These are phyloP conservation scores for Bovichtus diacanthus DNA, from an alignment of 2,797 vertebrate genomes.

Conservation along the genomic window DNA sequence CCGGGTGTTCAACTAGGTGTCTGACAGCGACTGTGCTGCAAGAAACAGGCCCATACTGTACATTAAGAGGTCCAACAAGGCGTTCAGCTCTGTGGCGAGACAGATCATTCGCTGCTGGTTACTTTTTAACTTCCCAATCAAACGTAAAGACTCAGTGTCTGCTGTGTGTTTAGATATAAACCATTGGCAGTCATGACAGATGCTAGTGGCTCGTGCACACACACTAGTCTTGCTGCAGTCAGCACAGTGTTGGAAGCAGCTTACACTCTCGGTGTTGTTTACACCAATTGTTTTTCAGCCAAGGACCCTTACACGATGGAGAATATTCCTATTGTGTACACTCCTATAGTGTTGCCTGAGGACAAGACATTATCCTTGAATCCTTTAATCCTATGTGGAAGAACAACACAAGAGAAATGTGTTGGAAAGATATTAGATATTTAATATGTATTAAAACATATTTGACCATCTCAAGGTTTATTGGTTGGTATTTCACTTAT, in stretches of 20 bases:
- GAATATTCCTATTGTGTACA: too few species aligned
- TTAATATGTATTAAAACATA: too few species aligned
- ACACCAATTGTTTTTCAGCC: too few species aligned
- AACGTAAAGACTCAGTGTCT: background rate
- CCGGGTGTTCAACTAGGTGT: slow-evolving; percentile 1
- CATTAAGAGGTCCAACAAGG: background rate
- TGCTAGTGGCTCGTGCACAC: background rate
- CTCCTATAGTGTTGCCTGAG: too few species aligned
- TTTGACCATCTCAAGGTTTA: too few species aligned
- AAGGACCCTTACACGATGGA: too few species aligned
- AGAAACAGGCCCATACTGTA: slow-evolving; percentile 22
- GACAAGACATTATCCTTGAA: too few species aligned
- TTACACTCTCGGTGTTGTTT: background rate
- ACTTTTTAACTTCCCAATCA: background rate
- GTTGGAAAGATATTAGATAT: too few species aligned
- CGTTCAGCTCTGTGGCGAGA: background rate
- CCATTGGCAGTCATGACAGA: background rate
- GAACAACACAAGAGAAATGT: too few species aligned
- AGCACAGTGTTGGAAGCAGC: background rate
- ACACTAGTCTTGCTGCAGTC: background rate
- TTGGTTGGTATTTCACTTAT: too few species aligned
- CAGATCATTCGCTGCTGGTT: background rate
- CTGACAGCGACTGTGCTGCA: slow-evolving; percentile 5
- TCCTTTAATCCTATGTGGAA: too few species aligned
- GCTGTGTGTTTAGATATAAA: background rate